These are phyloP conservation scores for Astropecten irregularis DNA, from an alignment of 53 echinoderm and acorn worm genomes.

Conservation along the genomic window DNA sequence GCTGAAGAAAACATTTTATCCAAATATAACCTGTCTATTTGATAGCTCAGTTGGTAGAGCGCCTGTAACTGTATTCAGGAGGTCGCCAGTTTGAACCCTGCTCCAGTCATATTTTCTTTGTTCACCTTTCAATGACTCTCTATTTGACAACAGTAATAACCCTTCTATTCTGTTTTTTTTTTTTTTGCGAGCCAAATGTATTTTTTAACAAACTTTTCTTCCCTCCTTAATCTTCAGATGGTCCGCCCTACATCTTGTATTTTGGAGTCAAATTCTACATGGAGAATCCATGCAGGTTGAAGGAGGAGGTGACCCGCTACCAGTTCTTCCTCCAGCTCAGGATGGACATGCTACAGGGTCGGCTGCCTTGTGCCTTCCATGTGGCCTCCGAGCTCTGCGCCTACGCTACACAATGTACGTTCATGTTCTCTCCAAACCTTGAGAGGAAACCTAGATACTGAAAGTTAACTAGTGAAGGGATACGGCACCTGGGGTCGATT, in stretches of 20 bases:
- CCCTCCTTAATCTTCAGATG: slow-evolving; percentile 51
- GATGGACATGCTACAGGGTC: slow-evolving; percentile 89
- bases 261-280: slow-evolving; percentile 99
- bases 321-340: slow-evolving; percentile 95
- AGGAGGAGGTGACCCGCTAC: slow-evolving; percentile 93
- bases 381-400: slow-evolving; percentile 79
- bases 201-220: not conserved
- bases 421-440: not conserved
- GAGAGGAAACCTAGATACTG: too few species aligned
- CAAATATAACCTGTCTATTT: too few species aligned
- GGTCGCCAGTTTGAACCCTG: too few species aligned
- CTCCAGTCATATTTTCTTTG: too few species aligned
- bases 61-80: too few species aligned
- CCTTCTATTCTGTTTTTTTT: too few species aligned
- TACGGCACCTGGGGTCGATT: not conserved
- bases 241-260: slow-evolving; percentile 80
- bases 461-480: not conserved
- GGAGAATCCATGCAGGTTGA: slow-evolving; percentile 91
- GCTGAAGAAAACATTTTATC: too few species aligned
- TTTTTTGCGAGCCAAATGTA: too few species aligned
- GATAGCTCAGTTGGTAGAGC: too few species aligned
- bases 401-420: slow-evolving; percentile 95
- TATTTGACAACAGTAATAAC: too few species aligned
- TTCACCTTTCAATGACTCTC: too few species aligned
- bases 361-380: slow-evolving; percentile 75